Percentiles rank a stretch among this genome's conserved stretches.
These are phyloP conservation scores for Sphenopsis melanotis DNA, from an alignment of 2,797 vertebrate genomes.

Conservation along the genomic window DNA sequence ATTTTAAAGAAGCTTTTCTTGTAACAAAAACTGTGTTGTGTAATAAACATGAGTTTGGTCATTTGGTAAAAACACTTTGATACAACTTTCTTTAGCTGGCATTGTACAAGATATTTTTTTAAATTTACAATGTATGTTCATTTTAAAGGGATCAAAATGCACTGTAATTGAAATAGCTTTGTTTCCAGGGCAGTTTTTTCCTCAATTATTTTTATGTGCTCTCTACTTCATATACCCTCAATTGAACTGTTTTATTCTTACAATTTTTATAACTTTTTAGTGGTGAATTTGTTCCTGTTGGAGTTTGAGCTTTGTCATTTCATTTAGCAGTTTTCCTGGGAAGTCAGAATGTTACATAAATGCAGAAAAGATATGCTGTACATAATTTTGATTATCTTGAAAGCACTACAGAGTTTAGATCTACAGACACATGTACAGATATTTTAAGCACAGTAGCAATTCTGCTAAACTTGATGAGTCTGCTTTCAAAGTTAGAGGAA, in stretches of 20 bases:
- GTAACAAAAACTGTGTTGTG: neutral
- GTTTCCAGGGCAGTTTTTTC: neutral
- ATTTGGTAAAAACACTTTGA: neutral
- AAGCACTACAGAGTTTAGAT: neutral
- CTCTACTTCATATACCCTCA: neutral
- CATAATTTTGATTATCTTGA: neutral
- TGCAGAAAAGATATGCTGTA: neutral
- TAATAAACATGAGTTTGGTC: neutral
- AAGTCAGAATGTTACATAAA: neutral
- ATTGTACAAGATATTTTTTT: neutral
- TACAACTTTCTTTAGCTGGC: neutral
- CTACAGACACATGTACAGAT: neutral
- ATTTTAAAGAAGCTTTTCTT: conserved; percentile 4
- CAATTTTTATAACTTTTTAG: neutral
- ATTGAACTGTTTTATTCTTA: neutral
- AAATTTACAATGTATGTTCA: neutral
- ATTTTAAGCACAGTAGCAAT: neutral
- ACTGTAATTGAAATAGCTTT: conserved; percentile 2
- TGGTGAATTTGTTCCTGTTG: neutral
- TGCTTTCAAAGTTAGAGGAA: neutral
- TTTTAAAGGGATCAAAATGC: neutral
- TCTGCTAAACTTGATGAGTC: neutral
- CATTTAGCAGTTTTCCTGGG: neutral
- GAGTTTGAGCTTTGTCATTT: neutral
- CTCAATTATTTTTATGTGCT: neutral